These are phyloP conservation scores for Tetragnatha montana DNA, from an alignment of 2,888 invertebrate species.

Conservation along the genomic window DNA sequence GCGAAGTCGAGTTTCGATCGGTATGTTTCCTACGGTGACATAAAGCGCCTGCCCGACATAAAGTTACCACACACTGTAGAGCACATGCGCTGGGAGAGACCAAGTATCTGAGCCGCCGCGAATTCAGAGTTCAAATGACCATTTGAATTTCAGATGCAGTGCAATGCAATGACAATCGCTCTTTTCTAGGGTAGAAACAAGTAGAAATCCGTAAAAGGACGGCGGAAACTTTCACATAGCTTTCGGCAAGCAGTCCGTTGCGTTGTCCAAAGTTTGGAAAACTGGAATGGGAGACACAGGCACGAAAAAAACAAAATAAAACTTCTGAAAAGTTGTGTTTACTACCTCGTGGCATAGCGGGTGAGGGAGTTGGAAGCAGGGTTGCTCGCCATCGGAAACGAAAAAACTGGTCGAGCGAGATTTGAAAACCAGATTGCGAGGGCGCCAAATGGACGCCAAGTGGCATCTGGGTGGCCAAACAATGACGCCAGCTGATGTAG, in stretches of 20 bases:
- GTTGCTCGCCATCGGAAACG: conserved; percentile 30
- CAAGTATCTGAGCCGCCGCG: conserved; percentile 7
- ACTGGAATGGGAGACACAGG: not conserved
- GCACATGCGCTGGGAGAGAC: conserved; percentile 51
- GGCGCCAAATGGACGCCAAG: conserved; percentile 15
- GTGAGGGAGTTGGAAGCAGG: conserved; percentile 40
- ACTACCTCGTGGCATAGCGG: conserved; percentile 56
- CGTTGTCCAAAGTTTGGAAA: conserved; percentile 6
- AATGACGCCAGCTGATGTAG: not conserved
- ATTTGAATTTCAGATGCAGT: not conserved
- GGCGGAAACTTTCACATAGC: not conserved
- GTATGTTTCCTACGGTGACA: not conserved
- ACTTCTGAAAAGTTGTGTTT: conserved; percentile 58
- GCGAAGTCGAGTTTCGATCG: conserved; percentile 13
- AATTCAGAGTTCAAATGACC: conserved; percentile 1
- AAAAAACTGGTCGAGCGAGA: conserved; percentile 53
- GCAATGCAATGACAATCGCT: not conserved
- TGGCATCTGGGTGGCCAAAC: not conserved
- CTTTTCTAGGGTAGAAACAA: not conserved
- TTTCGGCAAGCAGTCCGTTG: conserved; percentile 13
- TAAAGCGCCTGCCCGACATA: conserved; percentile 21
- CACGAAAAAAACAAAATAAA: conserved; percentile 33
- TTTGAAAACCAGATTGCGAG: not conserved
- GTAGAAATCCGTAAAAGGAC: not conserved
- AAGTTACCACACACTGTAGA: conserved; percentile 17